Evolutionary conservation across 2,113 vertebrate genomes (phyloP), one percentile per base, ranked within the genome.

Genomic region (Hymenochirus boettgeri): DNA sequence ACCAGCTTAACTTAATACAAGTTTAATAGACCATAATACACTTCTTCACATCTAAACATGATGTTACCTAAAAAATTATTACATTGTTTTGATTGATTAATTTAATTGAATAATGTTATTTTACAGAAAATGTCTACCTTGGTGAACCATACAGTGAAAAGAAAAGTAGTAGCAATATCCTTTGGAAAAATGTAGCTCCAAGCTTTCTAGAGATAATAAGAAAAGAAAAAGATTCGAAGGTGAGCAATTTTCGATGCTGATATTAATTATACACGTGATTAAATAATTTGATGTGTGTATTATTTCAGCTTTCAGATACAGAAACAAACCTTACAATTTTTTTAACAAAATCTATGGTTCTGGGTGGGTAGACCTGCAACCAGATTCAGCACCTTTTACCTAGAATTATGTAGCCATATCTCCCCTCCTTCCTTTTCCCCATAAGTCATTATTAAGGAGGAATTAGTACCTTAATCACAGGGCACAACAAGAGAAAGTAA

Each of bases 121-220:
- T 42, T 29, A 18, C 62, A 74, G 69, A 63, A 25, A 74, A 46
- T 12, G 65, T 56, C 46, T 39, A 52, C 6, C 22, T 33, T 11
- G 65, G 15, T 1, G 1, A 23, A 45, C n/a, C 15, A 2, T 37
- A 29, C 9, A 17, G 52, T 35, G 57, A n/a, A 19, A 62, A 26
- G 50, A 66, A 46, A 18, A 17, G n/a, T 33, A 26, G 50, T 21
- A 59, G 63, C 1, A 19, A 35, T 15, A 25, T 56, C 1, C 37
- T 62, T 2, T 24, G 45, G 22, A 61, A 61, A 61, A 71, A 61
- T 51, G 35, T 0, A 2, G 47, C 15, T 35, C 12, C 65, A 47
- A n/a, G 25, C 50, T 55, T 72, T 46, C 25, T 59, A 11, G 46
- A 56, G 12, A 29, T 23, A 0, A 0, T 21, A 5, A 42, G 42